Evolutionary conservation across 2,113 vertebrate genomes (phyloP).

Genomic region (Charadrius vociferus): DNA sequence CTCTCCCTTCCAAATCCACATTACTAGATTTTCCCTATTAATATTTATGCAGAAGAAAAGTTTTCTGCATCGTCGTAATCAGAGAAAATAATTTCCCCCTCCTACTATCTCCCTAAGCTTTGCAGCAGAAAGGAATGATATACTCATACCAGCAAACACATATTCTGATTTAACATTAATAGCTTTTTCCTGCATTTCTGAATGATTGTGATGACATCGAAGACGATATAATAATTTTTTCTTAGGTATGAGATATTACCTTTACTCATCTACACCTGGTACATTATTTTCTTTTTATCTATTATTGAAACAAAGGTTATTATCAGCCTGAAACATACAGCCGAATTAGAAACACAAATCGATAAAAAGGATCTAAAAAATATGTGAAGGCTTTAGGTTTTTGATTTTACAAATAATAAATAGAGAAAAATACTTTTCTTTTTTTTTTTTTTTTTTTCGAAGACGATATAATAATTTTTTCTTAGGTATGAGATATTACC

Average conservation of each 20-base stretch:
- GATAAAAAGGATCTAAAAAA: background rate
- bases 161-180: slow-evolving; percentile 32
- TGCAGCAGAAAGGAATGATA: background rate
- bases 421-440: background rate
- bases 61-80: slow-evolving; percentile 32
- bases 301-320: slow-evolving; percentile 51
- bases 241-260: slow-evolving; percentile 1
- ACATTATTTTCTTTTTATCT: slow-evolving; percentile 37
- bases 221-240: background rate
- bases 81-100: slow-evolving; percentile 31
- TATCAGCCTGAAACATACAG: slow-evolving; percentile 39
- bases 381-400: background rate
- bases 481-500: slow-evolving; percentile 1
- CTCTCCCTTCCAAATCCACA: background rate
- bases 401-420: slow-evolving; percentile 6
- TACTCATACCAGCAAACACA: background rate
- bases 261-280: background rate
- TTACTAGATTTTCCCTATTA: slow-evolving; percentile 12
- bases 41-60: slow-evolving; percentile 37
- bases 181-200: background rate
- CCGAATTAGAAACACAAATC: background rate
- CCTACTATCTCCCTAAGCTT: background rate
- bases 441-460: background rate
- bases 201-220: slow-evolving; percentile 18
- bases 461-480: background rate